Conservation (phyloP, 2,888 invertebrate genomes). For the Epistrophella euchroma region DNA sequence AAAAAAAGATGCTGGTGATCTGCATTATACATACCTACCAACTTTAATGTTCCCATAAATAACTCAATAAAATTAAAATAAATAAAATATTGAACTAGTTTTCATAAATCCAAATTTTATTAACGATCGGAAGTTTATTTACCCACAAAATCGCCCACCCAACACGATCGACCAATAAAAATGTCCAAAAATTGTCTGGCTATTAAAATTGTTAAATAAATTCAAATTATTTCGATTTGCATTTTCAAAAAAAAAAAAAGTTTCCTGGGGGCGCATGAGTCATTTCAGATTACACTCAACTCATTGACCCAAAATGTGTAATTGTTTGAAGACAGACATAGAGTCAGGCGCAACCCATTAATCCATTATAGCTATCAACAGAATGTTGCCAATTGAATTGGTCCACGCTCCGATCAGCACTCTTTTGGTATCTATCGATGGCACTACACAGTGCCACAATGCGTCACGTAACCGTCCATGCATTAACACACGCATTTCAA, state of each 20-base stretch:
- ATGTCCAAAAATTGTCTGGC: not conserved
- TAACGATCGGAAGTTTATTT: slow-evolving; percentile 14
- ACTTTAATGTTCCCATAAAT: not conserved
- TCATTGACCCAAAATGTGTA: slow-evolving; percentile 21
- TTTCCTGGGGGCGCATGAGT: not conserved
- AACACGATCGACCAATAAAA: slow-evolving; percentile 17
- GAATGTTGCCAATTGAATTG: slow-evolving; percentile 22
- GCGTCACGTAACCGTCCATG: slow-evolving; percentile 34
- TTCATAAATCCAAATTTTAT: not conserved
- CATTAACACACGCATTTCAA: slow-evolving; percentile 53
- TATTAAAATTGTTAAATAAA: slow-evolving; percentile 16
- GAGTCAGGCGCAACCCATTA: slow-evolving; percentile 12
- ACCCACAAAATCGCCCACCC: slow-evolving; percentile 14
- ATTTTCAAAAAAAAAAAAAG: not conserved
- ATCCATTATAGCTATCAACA: slow-evolving; percentile 18
- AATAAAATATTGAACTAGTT: not conserved
- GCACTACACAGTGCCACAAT: not conserved
- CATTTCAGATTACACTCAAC: not conserved
- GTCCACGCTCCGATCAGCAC: slow-evolving; percentile 12
- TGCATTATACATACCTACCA: not conserved
- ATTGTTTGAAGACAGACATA: slow-evolving; percentile 12
- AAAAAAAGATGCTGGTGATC: too few relatives aligned
- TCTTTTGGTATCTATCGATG: not conserved
- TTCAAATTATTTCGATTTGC: not conserved
- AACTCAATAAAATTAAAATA: not conserved